These are phyloP conservation scores for Heliocidaris tuberculata DNA, from an alignment of 35 echinoderm and acorn worm species.

Conservation along the genomic window DNA sequence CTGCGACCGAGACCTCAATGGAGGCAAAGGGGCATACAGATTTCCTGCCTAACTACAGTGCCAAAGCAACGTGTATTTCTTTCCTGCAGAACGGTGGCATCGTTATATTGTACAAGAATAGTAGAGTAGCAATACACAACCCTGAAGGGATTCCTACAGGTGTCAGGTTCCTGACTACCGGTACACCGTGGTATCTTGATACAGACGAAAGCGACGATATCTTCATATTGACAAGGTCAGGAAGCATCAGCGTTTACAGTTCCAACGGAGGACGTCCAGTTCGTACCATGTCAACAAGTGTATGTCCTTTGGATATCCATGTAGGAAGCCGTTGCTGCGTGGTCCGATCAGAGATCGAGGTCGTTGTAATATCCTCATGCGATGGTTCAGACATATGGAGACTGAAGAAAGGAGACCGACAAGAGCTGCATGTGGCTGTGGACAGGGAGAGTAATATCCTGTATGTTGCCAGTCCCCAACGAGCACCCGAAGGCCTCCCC, in stretches of 20 bases:
- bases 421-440: background rate
- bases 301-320: background rate
- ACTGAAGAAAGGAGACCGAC: background rate
- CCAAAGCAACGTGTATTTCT: background rate
- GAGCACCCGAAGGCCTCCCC: background rate
- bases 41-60: background rate
- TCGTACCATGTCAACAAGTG: background rate
- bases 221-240: background rate
- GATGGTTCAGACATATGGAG: constrained; percentile 19
- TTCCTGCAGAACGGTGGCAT: background rate
- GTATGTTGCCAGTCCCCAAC: background rate
- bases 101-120: background rate
- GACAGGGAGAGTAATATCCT: background rate
- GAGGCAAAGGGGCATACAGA: background rate
- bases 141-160: background rate
- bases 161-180: background rate
- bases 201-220: background rate
- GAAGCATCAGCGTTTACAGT: background rate
- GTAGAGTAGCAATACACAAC: background rate
- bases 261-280: background rate
- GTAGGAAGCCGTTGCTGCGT: background rate
- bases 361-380: background rate
- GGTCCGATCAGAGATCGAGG: background rate
- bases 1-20: background rate
- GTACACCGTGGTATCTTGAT: background rate